Evolutionary conservation across 2,888 invertebrate species (phyloP), one percentile per base, ranked within the genome.

Genomic region (Drosophila fulvimacula): DNA sequence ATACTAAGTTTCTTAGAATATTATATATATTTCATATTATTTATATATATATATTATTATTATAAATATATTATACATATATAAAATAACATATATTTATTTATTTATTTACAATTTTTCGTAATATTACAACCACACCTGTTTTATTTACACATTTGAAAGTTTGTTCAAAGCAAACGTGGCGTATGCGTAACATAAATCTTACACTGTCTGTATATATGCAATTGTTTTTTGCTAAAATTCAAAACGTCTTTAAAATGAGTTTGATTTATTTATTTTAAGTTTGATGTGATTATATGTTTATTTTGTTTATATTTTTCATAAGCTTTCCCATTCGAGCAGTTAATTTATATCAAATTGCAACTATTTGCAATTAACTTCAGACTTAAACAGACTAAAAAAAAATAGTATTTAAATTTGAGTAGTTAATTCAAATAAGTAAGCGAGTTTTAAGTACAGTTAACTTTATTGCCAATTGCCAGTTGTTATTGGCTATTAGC

Each of bases 401-500:
- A n/a, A 30, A 41, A 30, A n/a, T 24, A 19, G 5, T 48, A 19
- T 15, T 32, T 15, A n/a, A 36, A 15, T 15, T 51, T 38, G 7
- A 49, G 21, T 49, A 44, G 30, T 24, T 24, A 38, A 44, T 57
- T 32, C 38, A 51, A 59, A 58, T 55, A 55, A 56, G 21, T 24
- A 19, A 15, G 9, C 58, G 27, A 42, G 6, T 36, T 36, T 68
- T 30, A 44, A 38, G 42, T 34, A 39, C 24, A 44, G 42, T 61
- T 72, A 17, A 34, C 56, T 53, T 52, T 48, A 60, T 38, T 41
- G 32, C 15, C 73, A 65, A 57, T 38, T 44, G 41, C 15, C 63
- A 70, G 24, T 44, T 44, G 60, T 51, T 73, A 48, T 66, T 57
- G 49, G 32, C 6, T 17, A 15, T 46, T 64, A 30, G 34, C 24